These are phyloP conservation scores for Nephrocerus scutellatus DNA, from an alignment of 2,888 invertebrate genomes.

Conservation along the genomic window DNA sequence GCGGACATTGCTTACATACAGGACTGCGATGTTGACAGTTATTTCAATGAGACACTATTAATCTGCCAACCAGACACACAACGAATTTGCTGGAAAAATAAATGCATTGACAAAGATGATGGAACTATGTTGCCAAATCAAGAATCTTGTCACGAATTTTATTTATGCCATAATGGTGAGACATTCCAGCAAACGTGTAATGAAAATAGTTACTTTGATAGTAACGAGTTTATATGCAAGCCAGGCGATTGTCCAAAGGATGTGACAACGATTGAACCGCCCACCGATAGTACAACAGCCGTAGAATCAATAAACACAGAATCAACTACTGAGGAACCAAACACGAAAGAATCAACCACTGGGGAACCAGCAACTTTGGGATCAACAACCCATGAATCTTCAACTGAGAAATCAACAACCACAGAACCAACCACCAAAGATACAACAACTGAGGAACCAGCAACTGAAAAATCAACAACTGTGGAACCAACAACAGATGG, in stretches of 20 bases:
- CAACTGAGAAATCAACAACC: conserved; percentile 1
- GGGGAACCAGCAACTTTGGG: neutral
- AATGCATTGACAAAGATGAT: conserved; percentile 23
- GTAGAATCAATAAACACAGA: neutral
- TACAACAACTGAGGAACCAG: conserved; percentile 1
- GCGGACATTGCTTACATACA: conserved; percentile 31
- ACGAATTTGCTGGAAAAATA: conserved; percentile 31
- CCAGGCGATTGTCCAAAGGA: conserved; percentile 28
- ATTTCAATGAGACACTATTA: conserved; percentile 21
- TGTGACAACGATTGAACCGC: neutral
- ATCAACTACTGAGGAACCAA: conserved; percentile 2
- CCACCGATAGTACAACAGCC: neutral
- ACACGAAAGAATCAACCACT: conserved; percentile 4
- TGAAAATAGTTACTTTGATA: conserved; percentile 27
- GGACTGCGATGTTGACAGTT: conserved; percentile 28
- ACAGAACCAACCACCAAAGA: neutral
- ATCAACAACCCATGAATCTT: neutral
- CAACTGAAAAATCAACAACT: too few species aligned
- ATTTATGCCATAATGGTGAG: conserved; percentile 23
- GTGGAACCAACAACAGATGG: neutral
- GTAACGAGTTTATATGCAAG: conserved; percentile 7
- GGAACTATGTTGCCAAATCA: conserved; percentile 19
- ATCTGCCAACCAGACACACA: conserved; percentile 29
- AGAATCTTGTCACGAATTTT: conserved; percentile 27
- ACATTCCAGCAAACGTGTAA: conserved; percentile 24